Conservation (phyloP, 2,797 vertebrate genomes). For the Oryzias dopingdopingensis region DNA sequence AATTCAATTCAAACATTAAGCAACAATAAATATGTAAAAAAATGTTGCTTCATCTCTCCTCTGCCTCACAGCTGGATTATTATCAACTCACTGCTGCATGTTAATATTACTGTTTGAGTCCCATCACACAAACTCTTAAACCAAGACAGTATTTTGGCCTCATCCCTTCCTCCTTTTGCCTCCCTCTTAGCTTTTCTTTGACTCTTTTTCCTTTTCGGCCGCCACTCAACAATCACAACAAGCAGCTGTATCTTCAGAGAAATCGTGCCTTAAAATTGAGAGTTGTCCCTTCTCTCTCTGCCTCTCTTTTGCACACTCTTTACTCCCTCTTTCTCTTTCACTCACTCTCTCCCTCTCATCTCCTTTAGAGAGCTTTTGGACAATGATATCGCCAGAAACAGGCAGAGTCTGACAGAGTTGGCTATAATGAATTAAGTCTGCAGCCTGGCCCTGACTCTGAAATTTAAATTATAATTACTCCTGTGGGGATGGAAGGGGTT, state of each 20-base stretch:
- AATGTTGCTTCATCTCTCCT: background rate
- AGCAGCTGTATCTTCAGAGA: slow-evolving; percentile 78
- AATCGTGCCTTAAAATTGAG: slow-evolving; percentile 80
- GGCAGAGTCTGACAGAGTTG: slow-evolving; percentile 75
- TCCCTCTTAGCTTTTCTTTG: slow-evolving; percentile 42
- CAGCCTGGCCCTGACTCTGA: slow-evolving; percentile 79
- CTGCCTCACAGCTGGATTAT: background rate
- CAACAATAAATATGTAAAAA: background rate
- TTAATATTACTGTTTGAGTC: slow-evolving; percentile 75
- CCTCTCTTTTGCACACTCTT: slow-evolving; percentile 25
- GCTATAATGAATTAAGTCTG: slow-evolving; percentile 82
- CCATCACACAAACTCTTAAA: slow-evolving; percentile 9
- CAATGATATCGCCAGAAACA: slow-evolving; percentile 79
- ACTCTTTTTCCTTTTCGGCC: slow-evolving; percentile 52
- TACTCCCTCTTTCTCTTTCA: slow-evolving; percentile 42
- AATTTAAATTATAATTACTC: slow-evolving; percentile 87
- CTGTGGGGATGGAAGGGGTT: slow-evolving; percentile 79
- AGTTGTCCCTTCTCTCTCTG: slow-evolving; percentile 44
- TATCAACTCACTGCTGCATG: slow-evolving; percentile 23
- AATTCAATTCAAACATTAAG: too few relatives aligned
- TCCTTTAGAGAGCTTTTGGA: slow-evolving; percentile 77
- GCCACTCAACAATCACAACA: slow-evolving; percentile 82
- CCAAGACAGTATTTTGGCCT: slow-evolving; percentile 28
- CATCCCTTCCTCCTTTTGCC: slow-evolving; percentile 14
- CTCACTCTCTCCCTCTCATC: slow-evolving; percentile 69